Conservation (phyloP, 2,113 vertebrate genomes). For the Atractosteus spatula region DNA sequence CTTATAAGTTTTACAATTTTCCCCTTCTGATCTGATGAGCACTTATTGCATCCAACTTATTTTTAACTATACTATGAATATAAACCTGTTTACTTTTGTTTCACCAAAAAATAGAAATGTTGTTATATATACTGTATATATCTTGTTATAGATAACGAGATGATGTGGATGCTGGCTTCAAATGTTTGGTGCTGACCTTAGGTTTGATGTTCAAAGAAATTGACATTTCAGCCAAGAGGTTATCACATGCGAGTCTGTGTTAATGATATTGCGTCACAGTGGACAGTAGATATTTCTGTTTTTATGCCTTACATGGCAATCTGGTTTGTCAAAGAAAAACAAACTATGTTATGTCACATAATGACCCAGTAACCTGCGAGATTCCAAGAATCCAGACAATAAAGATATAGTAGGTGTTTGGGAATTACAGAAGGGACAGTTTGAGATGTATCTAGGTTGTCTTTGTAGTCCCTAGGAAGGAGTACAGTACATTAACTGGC, state of each 20-base stretch:
- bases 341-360: too few relatives aligned
- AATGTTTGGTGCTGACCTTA: too few relatives aligned
- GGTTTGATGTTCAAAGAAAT: too few relatives aligned
- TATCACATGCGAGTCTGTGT: too few relatives aligned
- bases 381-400: slow-evolving; percentile 36
- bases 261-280: too few relatives aligned
- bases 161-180: too few relatives aligned
- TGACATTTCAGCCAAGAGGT: too few relatives aligned
- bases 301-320: too few relatives aligned
- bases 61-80: neutral
- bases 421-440: slow-evolving; percentile 39
- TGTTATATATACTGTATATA: neutral
- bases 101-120: too few relatives aligned
- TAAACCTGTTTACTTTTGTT: neutral
- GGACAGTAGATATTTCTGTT: too few relatives aligned
- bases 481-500: slow-evolving; percentile 37
- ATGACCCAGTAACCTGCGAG: slow-evolving; percentile 7
- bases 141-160: neutral
- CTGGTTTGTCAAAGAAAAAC: too few relatives aligned
- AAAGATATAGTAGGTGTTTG: slow-evolving; percentile 39
- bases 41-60: too few relatives aligned
- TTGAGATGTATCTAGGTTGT: slow-evolving; percentile 39
- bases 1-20: neutral
- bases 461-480: slow-evolving; percentile 21
- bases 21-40: neutral